Base-by-base conservation (phyloP, 2,888 invertebrate genomes). In the Apodemia duryi region DNA sequence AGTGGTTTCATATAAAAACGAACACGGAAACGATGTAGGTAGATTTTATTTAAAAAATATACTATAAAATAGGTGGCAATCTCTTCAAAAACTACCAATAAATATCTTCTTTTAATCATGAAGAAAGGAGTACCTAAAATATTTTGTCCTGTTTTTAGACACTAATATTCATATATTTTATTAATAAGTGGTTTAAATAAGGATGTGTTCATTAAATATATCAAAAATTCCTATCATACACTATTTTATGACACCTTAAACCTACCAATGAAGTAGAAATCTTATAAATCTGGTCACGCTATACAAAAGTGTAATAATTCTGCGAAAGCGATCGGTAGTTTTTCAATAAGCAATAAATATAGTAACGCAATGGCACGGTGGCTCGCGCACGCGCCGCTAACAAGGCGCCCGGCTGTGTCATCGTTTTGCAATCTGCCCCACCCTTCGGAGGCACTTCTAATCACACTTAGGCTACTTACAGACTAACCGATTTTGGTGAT, bases 301-400 rank as follows among this genome's bases (percentile, higher is more conserved):
- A 49, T 79, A 79, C 85, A 83, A 80, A 79, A 81, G 79, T 49
- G 46, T 81, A 75, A 77, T 80, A 82, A 82, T 78, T 75, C 75
- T 74, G 78, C 74, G 78, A 82, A 78, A 81, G 80, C 78, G 81
- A 81, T 82, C 79, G 84, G 82, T 81, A 83, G 88, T 90, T 89
- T 90, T 89, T 90, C 90, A 89, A 91, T 91, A 88, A 86, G 88
- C 88, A 87, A 90, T 91, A 91, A 91, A 91, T 90, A 90, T 88
- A 84, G 85, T 79, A 78, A 76, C 74, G 80, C 82, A 85, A 84
- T 81, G 85, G 85, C 87, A 86, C 85, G 81, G 89, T 84, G 86
- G 88, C 85, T 78, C 72, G 81, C 84, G 88, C 88, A 84, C 86
- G 86, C 88, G 85, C 85, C 81, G 82, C 84, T 89, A 90, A 89